Evolutionary conservation across 2,888 invertebrate species (phyloP).

Genomic region (Cylindroiulus punctatus): DNA sequence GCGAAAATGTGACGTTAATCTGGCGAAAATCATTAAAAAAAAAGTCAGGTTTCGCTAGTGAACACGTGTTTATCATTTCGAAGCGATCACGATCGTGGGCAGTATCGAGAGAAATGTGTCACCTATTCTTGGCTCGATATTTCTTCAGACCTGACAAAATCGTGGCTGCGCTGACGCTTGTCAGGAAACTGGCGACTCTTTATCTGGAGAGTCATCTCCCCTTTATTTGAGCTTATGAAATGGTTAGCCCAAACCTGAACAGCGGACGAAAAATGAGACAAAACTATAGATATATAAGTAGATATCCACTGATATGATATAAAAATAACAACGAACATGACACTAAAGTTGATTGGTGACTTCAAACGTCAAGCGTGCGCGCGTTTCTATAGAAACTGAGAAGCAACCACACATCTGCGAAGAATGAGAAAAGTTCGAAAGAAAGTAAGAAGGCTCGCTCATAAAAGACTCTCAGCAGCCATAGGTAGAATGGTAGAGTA

Average conservation of each 20-base stretch:
- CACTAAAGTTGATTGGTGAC: constrained; percentile 45
- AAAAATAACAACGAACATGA: constrained; percentile 42
- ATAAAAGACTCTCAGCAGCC: background rate
- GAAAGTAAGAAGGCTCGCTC: background rate
- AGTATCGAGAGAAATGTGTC: background rate
- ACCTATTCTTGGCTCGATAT: constrained; percentile 36
- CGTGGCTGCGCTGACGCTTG: background rate
- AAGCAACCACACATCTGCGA: background rate
- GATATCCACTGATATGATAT: constrained; percentile 40
- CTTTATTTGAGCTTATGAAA: constrained; percentile 47
- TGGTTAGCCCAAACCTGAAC: constrained; percentile 30
- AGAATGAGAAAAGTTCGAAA: constrained; percentile 35
- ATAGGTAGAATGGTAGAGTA: background rate
- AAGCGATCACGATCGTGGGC: background rate
- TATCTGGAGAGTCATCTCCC: constrained; percentile 36
- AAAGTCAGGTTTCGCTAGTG: background rate
- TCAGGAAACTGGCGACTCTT: constrained; percentile 28
- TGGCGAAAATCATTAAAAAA: background rate
- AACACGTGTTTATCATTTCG: constrained; percentile 4
- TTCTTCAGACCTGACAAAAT: constrained; percentile 7
- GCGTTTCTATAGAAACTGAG: constrained; percentile 15
- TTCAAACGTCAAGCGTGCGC: constrained; percentile 9
- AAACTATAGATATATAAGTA: constrained; percentile 30
- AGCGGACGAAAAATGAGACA: constrained; percentile 24
- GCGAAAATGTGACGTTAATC: background rate